phyloP scores from a whole-genome alignment of 1,140 invertebrate genomes.

The Lordiphosa clarofinis region DNA sequence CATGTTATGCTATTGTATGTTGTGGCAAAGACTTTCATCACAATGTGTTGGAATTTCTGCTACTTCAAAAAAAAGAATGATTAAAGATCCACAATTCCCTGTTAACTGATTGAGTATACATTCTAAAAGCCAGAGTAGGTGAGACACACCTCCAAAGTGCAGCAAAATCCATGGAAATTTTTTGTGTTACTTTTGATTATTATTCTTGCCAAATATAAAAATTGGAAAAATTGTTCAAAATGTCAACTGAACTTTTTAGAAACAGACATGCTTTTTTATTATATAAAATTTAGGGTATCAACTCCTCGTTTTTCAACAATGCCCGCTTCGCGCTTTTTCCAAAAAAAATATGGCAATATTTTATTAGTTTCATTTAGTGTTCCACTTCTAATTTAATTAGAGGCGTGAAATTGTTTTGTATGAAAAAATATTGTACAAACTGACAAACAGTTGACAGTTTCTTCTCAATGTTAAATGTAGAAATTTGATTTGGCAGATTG shows the following conservation, averaged over 20 bases:
- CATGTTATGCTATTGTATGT: slow-evolving; percentile 51
- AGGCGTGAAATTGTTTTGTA: slow-evolving; percentile 41
- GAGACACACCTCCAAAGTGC: slow-evolving; percentile 13
- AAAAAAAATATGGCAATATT: slow-evolving; percentile 29
- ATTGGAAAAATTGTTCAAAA: no score
- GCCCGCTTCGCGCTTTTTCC: not conserved
- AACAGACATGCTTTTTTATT: not conserved
- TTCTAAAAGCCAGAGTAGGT: not conserved
- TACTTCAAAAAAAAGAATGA: slow-evolving; percentile 23
- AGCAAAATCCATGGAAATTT: slow-evolving; percentile 22
- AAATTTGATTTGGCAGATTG: no score
- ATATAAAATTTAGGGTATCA: not conserved
- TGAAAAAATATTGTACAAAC: not conserved
- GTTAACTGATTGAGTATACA: slow-evolving; percentile 54
- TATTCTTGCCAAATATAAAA: slow-evolving; percentile 20
- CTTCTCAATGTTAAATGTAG: not conserved
- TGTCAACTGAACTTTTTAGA: no score
- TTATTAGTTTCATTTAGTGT: slow-evolving; percentile 53
- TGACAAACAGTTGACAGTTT: slow-evolving; percentile 39
- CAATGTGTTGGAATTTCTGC: slow-evolving; percentile 62
- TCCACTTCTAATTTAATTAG: slow-evolving; percentile 50
- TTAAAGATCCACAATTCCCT: slow-evolving; percentile 47
- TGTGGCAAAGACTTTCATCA: slow-evolving; percentile 14
- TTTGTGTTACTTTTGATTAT: slow-evolving; percentile 24
- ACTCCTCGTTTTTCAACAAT: not conserved